Evolutionary conservation across 1,140 invertebrate species (phyloP), one percentile per base, ranked within the genome.

Genomic region (Pseudomyrmex sp.): DNA sequence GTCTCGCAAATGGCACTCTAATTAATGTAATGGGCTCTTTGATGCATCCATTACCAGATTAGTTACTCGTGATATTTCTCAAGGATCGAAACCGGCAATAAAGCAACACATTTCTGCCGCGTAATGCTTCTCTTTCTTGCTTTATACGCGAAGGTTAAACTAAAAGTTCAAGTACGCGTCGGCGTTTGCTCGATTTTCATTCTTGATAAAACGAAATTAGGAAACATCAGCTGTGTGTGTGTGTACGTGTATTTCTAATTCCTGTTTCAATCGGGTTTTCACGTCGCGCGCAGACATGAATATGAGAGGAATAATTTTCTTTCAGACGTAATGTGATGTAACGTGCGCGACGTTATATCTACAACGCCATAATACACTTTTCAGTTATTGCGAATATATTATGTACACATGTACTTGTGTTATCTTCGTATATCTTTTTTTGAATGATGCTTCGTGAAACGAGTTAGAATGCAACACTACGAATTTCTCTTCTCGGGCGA

Each of bases 401-500:
- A 46, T 59, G 20, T 48, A 5, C 18, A 50, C 65, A n/a, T 80
- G n/a, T 59, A 35, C 44, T 70, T 20, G n/a, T 35, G 35, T 5
- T 35, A 35, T 35, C 44, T 23, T 79, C 52, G 26, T 5, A 20
- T 66, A 59, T 80, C 76, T 80, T 80, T 66, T 66, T 59, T 70
- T 80, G 76, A 72, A 80, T 59, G 66, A 80, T 70, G 54, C 66
- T 80, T 72, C 54, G 76, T 61, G 59, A 80, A 72, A 72, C 76
- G 66, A 80, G 54, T 80, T 80, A 80, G 54, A 70, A 80, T 72
- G 54, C 76, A 72, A 80, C 76, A 80, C 44, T 59, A 80, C 66
- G 23, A 59, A 80, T 80, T 80, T 80, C 76, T 59, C 15, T 20
- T 68, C 20, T 58, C 46, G 54, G 59, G 2, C 15, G 20, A 80